These are phyloP conservation scores for Muscina levida DNA, from an alignment of 2,888 invertebrate genomes.

Conservation along the genomic window DNA sequence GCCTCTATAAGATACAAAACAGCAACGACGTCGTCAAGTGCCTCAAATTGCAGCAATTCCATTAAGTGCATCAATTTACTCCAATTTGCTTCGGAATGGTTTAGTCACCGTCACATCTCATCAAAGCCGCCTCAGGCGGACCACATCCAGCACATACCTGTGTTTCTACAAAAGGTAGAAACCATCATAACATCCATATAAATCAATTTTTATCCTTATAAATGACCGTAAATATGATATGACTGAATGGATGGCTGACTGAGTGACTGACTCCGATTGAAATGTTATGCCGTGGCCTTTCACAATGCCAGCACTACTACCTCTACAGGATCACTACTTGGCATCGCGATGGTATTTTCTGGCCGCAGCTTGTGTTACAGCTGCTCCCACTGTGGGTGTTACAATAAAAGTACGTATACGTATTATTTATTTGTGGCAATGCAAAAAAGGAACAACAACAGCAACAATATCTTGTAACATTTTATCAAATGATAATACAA, in stretches of 20 bases:
- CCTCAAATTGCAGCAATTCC: no score
- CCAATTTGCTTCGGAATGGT: no score
- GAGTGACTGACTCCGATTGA: constrained; percentile 47
- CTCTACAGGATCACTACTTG: neutral
- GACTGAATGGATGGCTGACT: neutral
- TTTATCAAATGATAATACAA: no score
- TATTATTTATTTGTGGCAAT: neutral
- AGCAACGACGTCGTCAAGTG: no score
- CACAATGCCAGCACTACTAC: neutral
- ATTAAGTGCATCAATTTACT: no score
- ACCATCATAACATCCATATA: constrained; percentile 15
- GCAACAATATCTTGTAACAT: no score
- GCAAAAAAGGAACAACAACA: neutral
- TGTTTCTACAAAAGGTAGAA: no score
- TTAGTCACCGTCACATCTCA: no score
- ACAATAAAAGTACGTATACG: constrained; percentile 24
- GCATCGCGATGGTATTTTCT: constrained; percentile 22
- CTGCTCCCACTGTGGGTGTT: constrained; percentile 27
- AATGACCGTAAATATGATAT: constrained; percentile 28
- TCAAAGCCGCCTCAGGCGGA: no score
- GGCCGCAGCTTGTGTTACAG: no score
- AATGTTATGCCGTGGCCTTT: constrained; percentile 29
- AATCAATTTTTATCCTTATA: constrained; percentile 51
- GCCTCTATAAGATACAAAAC: no score
- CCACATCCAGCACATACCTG: no score